Base-by-base conservation (phyloP, 2,888 invertebrate species). In the Chymomyza amoena region DNA sequence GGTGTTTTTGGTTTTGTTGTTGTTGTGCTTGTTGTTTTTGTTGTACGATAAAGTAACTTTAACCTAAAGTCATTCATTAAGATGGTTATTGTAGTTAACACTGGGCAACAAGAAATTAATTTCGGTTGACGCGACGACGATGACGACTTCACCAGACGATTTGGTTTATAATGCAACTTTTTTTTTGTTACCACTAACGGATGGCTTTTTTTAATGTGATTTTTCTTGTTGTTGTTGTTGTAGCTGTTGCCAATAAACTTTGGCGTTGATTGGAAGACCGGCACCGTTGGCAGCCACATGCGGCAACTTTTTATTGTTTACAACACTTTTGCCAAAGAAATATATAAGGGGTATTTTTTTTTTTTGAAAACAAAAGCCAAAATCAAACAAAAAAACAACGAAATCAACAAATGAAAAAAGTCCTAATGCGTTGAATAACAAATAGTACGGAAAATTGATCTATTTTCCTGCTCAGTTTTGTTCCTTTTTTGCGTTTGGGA, bases 31-130 rank as follows among this genome's bases (percentile, higher is more conserved):
- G 51, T 79, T 64, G 74, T 73, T 79, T 78, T 81, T 64, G 75
- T 77, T 79, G 78, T 79, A 78, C 80, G 73, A 77, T 86, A 81
- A 79, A 83, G 84, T 78, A 84, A 83, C 81, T 90, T 90, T 72
- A 88, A 89, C 90, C 90, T 89, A 87, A 90, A 85, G 84, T 90
- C 91, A 90, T 91, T 90, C 92, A 91, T 91, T 89, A 92, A 91
- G 90, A 90, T 90, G 81, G 87, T 84, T 88, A 87, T 79, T 78
- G 86, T 84, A 70, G 79, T 84, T 85, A 90, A 87, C 88, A 90
- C 89, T 80, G 85, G 79, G 72, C 77, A 79, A 71, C 72, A 73
- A 78, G 75, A 82, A 75, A 86, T 68, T 51, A 74, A 77, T 79
- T 73, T 32, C 7, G 0, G 7, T 9, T 7, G 32, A 32, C 32